Evolutionary conservation across 2,888 invertebrate species (phyloP).

Genomic region (Rutpela maculata): DNA sequence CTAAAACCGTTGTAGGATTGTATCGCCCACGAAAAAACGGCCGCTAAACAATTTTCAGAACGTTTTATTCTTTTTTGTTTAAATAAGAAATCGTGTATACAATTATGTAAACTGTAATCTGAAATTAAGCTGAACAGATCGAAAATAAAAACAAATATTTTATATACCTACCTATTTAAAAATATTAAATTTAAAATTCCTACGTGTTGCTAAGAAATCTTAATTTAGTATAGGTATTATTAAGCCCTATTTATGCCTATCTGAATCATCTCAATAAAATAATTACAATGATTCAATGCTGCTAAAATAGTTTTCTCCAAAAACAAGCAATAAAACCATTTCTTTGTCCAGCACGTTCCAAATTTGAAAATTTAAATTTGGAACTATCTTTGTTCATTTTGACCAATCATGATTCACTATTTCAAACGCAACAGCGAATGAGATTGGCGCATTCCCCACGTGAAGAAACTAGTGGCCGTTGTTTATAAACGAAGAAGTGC

Average conservation of each 20-base stretch:
- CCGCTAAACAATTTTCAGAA: conserved; percentile 9
- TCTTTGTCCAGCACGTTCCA: conserved; percentile 42
- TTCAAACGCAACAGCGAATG: conserved; percentile 46
- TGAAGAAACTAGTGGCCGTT: conserved; percentile 53
- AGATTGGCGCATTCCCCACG: conserved; percentile 42
- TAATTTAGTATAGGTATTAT: neutral
- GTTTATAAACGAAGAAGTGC: conserved; percentile 55
- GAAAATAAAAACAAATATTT: neutral
- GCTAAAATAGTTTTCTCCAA: conserved; percentile 34
- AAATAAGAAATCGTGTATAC: neutral
- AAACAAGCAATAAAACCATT: conserved; percentile 35
- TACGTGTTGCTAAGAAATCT: neutral
- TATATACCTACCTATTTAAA: neutral
- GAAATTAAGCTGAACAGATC: too few relatives aligned
- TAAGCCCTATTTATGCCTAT: neutral
- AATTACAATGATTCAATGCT: conserved; percentile 34
- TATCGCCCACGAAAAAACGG: conserved; percentile 49
- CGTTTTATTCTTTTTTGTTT: neutral
- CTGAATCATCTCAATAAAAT: conserved; percentile 26
- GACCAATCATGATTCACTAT: conserved; percentile 23
- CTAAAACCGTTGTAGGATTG: conserved; percentile 44
- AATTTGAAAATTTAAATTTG: conserved; percentile 56
- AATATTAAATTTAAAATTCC: neutral
- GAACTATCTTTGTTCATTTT: conserved; percentile 49
- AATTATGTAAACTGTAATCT: neutral